These are phyloP conservation scores for Coelopa pilipes DNA, from an alignment of 2,888 invertebrate genomes.

Conservation along the genomic window DNA sequence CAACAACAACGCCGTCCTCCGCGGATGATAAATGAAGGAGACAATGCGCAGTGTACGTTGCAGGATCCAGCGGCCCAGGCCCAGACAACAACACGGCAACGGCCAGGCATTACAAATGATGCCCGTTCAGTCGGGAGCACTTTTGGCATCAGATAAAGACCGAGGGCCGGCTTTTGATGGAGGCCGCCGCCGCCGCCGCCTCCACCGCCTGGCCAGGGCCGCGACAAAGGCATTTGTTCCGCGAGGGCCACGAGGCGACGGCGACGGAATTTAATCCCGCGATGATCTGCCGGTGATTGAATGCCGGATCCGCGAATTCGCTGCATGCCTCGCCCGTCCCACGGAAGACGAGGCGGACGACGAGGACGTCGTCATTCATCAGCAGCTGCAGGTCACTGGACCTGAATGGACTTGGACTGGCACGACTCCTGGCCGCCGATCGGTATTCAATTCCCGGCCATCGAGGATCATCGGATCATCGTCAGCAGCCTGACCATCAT, in stretches of 20 bases:
- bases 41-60: too few species aligned
- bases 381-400: constrained; percentile 27
- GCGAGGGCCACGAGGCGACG: background rate
- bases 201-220: constrained; percentile 19
- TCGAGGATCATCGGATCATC: constrained; percentile 32
- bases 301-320: too few species aligned
- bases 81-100: background rate
- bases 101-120: constrained; percentile 37
- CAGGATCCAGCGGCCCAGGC: background rate
- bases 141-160: constrained; percentile 36
- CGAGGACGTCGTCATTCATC: constrained; percentile 34
- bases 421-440: background rate
- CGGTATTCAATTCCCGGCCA: constrained; percentile 32
- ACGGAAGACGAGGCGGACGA: background rate
- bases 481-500: too few species aligned
- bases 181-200: constrained; percentile 14
- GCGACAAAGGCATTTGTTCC: background rate
- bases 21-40: background rate
- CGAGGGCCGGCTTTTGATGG: constrained; percentile 37
- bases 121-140: constrained; percentile 39
- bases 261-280: constrained; percentile 26
- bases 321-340: too few species aligned
- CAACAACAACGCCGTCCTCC: background rate
- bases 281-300: constrained; percentile 9
- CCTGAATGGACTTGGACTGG: constrained; percentile 7